Base-by-base conservation (phyloP, 2,797 vertebrate species). In the Poecilia wingei region DNA sequence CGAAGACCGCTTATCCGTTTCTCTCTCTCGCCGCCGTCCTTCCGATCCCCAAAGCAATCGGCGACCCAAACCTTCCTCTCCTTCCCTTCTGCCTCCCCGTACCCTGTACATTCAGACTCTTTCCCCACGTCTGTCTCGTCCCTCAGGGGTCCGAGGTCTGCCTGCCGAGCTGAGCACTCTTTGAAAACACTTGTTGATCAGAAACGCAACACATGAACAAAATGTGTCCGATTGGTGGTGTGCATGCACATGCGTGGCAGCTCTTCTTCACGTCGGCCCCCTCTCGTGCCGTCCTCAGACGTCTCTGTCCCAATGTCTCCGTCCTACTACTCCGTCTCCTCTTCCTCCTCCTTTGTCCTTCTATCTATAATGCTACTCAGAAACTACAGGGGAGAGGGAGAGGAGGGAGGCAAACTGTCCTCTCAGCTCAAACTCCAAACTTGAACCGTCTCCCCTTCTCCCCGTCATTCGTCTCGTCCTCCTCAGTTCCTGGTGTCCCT, bases 191-290 rank as follows among this genome's bases (percentile, higher is more conserved):
- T 66, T 77, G 80, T 89, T 77, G 78, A 82, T 86, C 84, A 86
- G 82, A 90, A 91, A 77, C 92, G 91, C 84, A 93, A 94, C 96
- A 96, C 95, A 94, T 96, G 90, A 96, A 95, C 94, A 92, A 87
- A 93, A 92, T 66, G 84, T 91, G 91, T 92, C 73, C 75, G 84
- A 88, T 92, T 86, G 91, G 86, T 95, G 96, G 97, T 97, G 96
- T 96, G 96, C 98, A 99, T 99, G 98, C 98, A 99, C 98, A 99
- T 99, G 98, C 98, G 96, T 96, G 96, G 96, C 96, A 45, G 89
- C 91, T 92, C 86, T 91, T 88, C 33, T 91, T 89, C 36, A 64
- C 14, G 43, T 72, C 28, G 72, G 74, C 69, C 77, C 53, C 72
- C 28, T 72, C 68, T 80, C 71, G 55, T 53, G 73, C 51, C 79